Base-by-base conservation (phyloP, 2,113 vertebrate genomes). In the Oryzias celebensis region DNA sequence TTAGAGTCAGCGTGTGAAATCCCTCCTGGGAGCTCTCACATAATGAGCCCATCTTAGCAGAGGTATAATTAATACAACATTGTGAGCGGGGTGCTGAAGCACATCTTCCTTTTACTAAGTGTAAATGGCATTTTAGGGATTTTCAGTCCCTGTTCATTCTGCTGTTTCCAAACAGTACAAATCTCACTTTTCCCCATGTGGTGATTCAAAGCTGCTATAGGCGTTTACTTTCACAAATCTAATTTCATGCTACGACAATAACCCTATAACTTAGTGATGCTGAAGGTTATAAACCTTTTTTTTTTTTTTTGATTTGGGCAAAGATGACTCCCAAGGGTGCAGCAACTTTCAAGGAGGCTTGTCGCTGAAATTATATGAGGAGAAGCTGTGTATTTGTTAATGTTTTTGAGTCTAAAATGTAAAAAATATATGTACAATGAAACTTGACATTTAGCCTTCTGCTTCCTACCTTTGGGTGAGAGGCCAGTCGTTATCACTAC, bases 241-340 rank as follows among this genome's bases (percentile, higher is more conserved):
- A 46, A 76, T 83, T 77, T 78, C 62, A 78, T 59, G 66, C 53
- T 6, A 56, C 51, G 54, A 45, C 76, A 78, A 81, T 20, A 59
- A 52, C 31, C 5, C 43, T 50, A 42, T 75, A 58, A 60, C 49
- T 62, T 64, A 20, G n/a, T 43, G 10, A 45, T 14, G 67, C 69
- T 70, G 65, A 70, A 50, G 28, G 72, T 12, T 28, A 17, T 8
- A 18, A 51, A 28, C 52, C 56, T 24, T 14, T 6, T 18, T 4
- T 36, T 58, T 18, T 4, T 36, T 58, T 54, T 23, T 52, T 26
- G 63, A 56, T 67, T 43, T 71, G 68, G 24, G 73, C 1, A 8
- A 14, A 20, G 46, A 14, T 43, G 20, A 14, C 17, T 67, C 58
- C 65, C 63, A 59, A 42, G 71, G 66, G 58, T 67, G 54, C 52